Evolutionary conservation across 2,113 vertebrate species (phyloP), one percentile per base, ranked within the genome.

Genomic region (Plecotus auritus): DNA sequence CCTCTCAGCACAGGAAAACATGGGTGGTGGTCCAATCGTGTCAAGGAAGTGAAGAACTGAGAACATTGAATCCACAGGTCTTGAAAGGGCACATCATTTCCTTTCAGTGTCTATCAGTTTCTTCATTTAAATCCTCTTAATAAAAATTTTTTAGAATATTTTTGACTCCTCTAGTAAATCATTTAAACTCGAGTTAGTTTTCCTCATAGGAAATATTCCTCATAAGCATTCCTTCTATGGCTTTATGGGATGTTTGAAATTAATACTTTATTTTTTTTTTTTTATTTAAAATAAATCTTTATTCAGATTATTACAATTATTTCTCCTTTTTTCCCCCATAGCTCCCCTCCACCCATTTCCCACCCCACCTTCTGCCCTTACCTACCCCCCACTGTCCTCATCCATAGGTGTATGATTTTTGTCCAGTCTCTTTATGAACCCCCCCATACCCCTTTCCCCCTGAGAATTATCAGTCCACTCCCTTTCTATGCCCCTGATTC

Each of bases 61-160:
- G 61, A 76, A 92, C 40, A 59, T 1, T 74, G 56, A 92, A 82
- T 85, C 59, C n/a, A 83, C 54, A 84, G 26, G 6, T 92, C 59
- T 88, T 64, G 32, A 92, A 87, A 84, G 37, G 22, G 13, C 54
- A 61, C 49, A 77, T 35, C 37, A 70, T 93, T 90, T 86, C 51
- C 54, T 86, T 91, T 73, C 28, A 37, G 64, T 90, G 54, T 93
- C 72, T 93, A 64, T 84, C 45, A 93, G 4, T 91, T 49, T 86
- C 59, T 54, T 91, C 70, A 64, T 78, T 96, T 91, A 90, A 86
- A 83, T 93, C 88, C 26, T 77, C n/a, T 87, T 90, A 73, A 49
- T 42, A 91, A 91, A 80, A 67, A 91, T 22, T 4, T 95, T 95
- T 37, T 93, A 59, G 9, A 85, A 59, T 59, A 89, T 26, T 47